Evolutionary conservation across 2,888 invertebrate species (phyloP), one percentile per base, ranked within the genome.

Genomic region (Lacanobia wlatinum): DNA sequence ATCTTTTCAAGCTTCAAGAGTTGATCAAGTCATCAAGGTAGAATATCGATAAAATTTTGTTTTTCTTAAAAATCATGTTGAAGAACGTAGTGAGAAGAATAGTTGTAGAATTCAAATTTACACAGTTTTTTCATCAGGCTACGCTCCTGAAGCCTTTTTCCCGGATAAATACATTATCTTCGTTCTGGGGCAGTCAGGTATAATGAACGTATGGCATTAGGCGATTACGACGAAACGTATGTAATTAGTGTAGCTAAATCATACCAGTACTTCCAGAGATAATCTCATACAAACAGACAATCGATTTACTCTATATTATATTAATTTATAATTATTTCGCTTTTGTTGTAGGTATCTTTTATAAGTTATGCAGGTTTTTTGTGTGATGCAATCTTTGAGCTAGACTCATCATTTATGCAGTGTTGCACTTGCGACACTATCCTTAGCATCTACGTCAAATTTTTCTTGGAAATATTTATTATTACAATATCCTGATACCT

Each of bases 361-460:
- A 40, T 34, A 53, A 21, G n/a, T 1, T 40, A 40, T 9, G 40
- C 40, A 21, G 28, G n/a, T 43, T 43, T 71, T 21, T 40, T 38
- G 18, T 10, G 14, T 71, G 18, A 43, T 71, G 43, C 72, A 38
- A 71, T 12, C 8, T 16, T 43, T 60, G 2, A 52, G 43, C 43
- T 34, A 58, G n/a, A 52, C 59, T 60, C 18, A 34, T 18, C 12
- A 46, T 14, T 46, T 18, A 53, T 43, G 21, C n/a, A 7, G 38
- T 23, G n/a, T 38, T 61, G 53, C 53, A n/a, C 16, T 38, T 53
- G 53, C 53, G 53, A 72, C 53, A 61, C 10, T 7, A 46, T 6
- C 34, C 18, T 21, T 23, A 70, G 9, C 40, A 48, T 16, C 16
- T n/a, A 46, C 23, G 46, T 28, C 53, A n/a, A 46, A 12, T 38